A percentile compares a stretch with the other conserved stretches of the same genome.
Evolutionary conservation across 2,888 invertebrate species (phyloP).

Genomic region (Conops quadrifasciatus): DNA sequence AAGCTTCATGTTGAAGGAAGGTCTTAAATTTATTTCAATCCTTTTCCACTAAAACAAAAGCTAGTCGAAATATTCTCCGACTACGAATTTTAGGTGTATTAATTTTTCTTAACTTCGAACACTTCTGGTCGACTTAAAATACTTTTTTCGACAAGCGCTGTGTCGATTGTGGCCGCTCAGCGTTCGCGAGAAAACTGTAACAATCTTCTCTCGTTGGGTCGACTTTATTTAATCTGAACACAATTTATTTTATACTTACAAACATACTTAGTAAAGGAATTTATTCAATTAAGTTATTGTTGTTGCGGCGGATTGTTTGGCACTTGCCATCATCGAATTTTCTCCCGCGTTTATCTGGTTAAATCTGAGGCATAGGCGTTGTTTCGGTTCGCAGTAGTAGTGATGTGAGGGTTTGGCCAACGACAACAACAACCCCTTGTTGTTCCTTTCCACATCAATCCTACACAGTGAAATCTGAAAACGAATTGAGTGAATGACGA

Average conservation of each 20-base stretch:
- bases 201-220: not conserved
- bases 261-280: conserved; percentile 1
- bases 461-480: too few relatives aligned
- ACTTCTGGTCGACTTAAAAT: conserved; percentile 5
- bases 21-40: conserved; percentile 13
- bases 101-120: conserved; percentile 2
- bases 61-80: too few relatives aligned
- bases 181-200: conserved; percentile 33
- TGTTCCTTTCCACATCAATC: conserved; percentile 8
- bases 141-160: conserved; percentile 1
- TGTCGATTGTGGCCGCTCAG: conserved; percentile 16
- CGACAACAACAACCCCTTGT: not conserved
- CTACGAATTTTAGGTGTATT: not conserved
- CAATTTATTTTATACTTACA: not conserved
- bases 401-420: not conserved
- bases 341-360: conserved; percentile 12
- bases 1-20: conserved; percentile 44
- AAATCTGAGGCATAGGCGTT: not conserved
- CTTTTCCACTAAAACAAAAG: too few relatives aligned
- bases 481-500: too few relatives aligned
- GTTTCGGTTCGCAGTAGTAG: not conserved
- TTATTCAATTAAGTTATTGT: conserved; percentile 33
- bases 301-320: not conserved
- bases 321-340: conserved; percentile 2
- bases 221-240: conserved; percentile 33